Conservation (phyloP, 2,888 invertebrate species). For the Drosophila greeni region DNA sequence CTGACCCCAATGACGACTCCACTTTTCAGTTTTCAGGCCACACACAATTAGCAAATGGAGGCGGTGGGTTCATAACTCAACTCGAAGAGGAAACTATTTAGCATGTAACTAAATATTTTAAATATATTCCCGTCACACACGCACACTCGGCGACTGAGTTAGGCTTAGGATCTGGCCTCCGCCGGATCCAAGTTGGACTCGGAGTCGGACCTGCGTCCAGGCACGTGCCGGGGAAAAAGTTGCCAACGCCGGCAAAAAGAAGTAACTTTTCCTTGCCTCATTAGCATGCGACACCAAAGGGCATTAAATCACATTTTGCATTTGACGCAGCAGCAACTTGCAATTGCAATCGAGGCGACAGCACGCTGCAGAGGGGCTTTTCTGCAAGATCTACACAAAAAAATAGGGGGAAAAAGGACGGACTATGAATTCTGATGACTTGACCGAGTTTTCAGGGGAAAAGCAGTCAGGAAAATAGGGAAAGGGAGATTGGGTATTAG, state of each 20-base stretch:
- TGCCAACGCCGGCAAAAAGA: conserved; percentile 48
- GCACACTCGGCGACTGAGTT: not conserved
- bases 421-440: conserved; percentile 66
- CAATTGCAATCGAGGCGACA: conserved; percentile 26
- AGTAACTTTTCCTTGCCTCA: conserved; percentile 56
- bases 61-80: conserved; percentile 46
- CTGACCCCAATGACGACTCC: conserved; percentile 13
- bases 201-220: conserved; percentile 49
- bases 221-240: conserved; percentile 41
- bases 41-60: conserved; percentile 65
- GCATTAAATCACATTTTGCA: conserved; percentile 70
- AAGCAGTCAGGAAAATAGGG: conserved; percentile 15
- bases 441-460: conserved; percentile 50
- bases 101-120: conserved; percentile 50
- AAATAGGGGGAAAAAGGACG: conserved; percentile 37
- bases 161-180: conserved; percentile 16
- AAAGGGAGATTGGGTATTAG: conserved; percentile 1
- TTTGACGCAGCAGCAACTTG: conserved; percentile 54
- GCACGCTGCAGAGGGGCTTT: not conserved
- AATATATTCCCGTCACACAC: conserved; percentile 51
- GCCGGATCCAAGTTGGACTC: conserved; percentile 10
- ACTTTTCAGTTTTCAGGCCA: conserved; percentile 30
- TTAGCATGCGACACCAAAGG: conserved; percentile 70
- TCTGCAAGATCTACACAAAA: conserved; percentile 21
- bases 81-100: conserved; percentile 53